A percentile compares a stretch with the other conserved stretches of the same genome.
Evolutionary conservation across 2,797 vertebrate species (phyloP).

Genomic region (Agapornis canus): DNA sequence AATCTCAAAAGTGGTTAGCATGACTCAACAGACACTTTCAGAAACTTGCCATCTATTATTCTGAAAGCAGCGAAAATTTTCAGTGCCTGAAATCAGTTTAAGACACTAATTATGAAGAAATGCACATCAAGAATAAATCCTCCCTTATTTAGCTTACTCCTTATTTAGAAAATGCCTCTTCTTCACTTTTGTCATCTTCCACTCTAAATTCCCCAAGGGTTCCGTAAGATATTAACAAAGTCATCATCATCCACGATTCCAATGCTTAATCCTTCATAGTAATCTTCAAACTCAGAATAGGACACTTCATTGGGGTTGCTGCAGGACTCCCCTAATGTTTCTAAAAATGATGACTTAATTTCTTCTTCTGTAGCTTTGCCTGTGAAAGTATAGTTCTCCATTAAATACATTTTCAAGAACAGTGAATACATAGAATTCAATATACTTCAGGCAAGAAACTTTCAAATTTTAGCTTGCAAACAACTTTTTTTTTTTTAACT

Average conservation of each 20-base stretch:
- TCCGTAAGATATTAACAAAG: conserved; percentile 76
- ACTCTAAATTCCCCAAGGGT: conserved; percentile 79
- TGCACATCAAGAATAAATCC: background rate
- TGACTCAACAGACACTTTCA: background rate
- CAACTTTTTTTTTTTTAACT: background rate
- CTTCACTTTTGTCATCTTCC: background rate
- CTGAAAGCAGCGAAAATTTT: background rate
- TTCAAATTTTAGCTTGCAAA: background rate
- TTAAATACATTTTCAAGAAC: background rate
- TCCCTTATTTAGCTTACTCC: background rate
- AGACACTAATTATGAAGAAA: background rate
- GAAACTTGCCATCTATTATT: background rate
- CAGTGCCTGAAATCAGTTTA: background rate
- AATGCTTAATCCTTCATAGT: conserved; percentile 82
- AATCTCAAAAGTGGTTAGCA: background rate
- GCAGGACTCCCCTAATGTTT: conserved; percentile 74
- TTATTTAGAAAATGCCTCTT: background rate
- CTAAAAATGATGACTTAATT: conserved; percentile 76
- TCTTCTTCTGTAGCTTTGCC: conserved; percentile 78
- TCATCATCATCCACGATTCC: conserved; percentile 72
- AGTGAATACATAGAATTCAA: background rate
- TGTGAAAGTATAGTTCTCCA: conserved; percentile 42
- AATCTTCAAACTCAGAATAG: conserved; percentile 82
- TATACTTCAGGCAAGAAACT: background rate
- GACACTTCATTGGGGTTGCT: conserved; percentile 74